phyloP scores from a whole-genome alignment of 1,140 invertebrate genomes.

The Ips nitidus region DNA sequence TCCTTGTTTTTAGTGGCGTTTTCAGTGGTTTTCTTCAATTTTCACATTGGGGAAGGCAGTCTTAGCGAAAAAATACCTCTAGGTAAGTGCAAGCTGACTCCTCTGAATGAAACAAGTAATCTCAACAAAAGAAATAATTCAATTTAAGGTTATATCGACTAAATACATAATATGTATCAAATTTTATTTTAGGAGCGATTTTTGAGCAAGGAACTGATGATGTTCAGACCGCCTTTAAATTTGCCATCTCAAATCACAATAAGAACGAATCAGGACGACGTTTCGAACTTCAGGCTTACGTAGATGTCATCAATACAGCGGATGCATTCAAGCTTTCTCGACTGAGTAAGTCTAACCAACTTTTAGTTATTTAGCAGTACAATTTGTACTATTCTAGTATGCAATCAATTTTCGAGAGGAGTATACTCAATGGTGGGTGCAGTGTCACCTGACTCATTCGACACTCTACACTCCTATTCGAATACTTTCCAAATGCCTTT shows the following conservation, averaged over 20 bases:
- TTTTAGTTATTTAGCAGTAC: background rate
- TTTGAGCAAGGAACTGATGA: constrained; percentile 88
- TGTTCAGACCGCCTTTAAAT: constrained; percentile 85
- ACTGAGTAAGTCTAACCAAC: constrained; percentile 73
- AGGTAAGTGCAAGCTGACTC: too few species aligned
- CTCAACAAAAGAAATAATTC: background rate
- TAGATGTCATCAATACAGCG: constrained; percentile 89
- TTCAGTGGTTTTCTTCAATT: constrained; percentile 10
- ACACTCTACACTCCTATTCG: constrained; percentile 91
- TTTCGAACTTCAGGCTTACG: constrained; percentile 83
- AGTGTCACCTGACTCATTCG: constrained; percentile 88
- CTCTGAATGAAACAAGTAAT: too few species aligned
- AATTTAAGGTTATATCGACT: constrained; percentile 24
- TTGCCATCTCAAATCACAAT: constrained; percentile 80
- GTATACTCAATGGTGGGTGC: constrained; percentile 89
- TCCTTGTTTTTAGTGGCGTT: constrained; percentile 15
- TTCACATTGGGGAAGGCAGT: constrained; percentile 21
- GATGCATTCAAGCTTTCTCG: constrained; percentile 88
- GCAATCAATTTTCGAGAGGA: constrained; percentile 85
- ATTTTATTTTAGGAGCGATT: constrained; percentile 70
- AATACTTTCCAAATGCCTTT: constrained; percentile 97
- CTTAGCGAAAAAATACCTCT: constrained; percentile 50
- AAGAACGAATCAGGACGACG: constrained; percentile 69
- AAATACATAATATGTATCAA: background rate
- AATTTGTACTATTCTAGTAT: constrained; percentile 69